phyloP scores from a whole-genome alignment of 2,113 vertebrate genomes.

The Lepus timidus region DNA sequence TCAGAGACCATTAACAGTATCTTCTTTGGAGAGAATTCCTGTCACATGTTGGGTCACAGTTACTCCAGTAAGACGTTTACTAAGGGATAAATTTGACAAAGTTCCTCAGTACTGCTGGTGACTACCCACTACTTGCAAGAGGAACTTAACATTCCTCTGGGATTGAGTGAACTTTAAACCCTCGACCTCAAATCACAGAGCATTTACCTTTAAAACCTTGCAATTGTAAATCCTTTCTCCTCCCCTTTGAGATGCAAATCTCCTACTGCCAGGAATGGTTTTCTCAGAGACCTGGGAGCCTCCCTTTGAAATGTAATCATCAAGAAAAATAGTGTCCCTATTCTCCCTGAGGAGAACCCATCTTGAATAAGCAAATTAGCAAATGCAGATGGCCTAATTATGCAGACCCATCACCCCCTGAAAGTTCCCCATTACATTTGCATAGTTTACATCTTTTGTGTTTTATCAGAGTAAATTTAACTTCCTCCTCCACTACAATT shows the following conservation, averaged over 20 bases:
- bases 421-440: background rate
- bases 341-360: background rate
- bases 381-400: background rate
- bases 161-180: background rate
- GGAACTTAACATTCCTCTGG: background rate
- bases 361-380: background rate
- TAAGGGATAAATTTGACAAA: background rate
- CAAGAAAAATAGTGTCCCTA: background rate
- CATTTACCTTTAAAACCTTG: background rate
- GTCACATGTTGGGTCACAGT: background rate
- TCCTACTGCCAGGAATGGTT: background rate
- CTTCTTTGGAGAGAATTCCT: slow-evolving; percentile 3
- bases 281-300: background rate
- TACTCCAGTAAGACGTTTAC: background rate
- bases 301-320: background rate
- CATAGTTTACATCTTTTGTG: background rate
- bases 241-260: background rate
- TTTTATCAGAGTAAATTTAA: background rate
- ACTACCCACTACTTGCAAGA: background rate
- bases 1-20: background rate
- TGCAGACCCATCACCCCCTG: background rate
- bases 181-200: no score
- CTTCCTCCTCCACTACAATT: background rate
- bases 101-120: background rate
- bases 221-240: background rate